These are phyloP conservation scores for Rhinopithecus roxellana DNA, from an alignment of 2,113 vertebrate genomes.

Conservation along the genomic window DNA sequence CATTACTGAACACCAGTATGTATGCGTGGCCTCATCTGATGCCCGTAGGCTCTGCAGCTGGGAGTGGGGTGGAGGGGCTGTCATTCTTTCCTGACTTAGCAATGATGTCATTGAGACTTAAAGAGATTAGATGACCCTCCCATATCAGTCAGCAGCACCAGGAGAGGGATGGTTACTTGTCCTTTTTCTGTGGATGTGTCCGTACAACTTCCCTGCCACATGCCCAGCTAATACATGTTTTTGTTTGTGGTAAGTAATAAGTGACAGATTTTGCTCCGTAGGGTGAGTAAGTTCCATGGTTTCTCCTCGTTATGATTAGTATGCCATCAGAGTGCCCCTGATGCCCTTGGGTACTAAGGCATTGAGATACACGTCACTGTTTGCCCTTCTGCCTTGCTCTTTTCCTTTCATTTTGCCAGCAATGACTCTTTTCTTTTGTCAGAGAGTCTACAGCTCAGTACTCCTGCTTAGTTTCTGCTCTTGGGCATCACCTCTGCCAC, in stretches of 20 bases:
- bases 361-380: background rate
- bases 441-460: background rate
- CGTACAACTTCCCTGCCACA: background rate
- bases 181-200: background rate
- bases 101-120: slow-evolving; percentile 8
- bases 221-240: background rate
- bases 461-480: background rate
- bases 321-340: background rate
- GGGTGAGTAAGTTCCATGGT: background rate
- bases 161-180: background rate
- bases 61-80: background rate
- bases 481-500: background rate
- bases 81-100: background rate
- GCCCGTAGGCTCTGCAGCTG: background rate
- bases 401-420: background rate
- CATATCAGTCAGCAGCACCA: background rate
- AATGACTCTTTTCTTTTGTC: background rate
- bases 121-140: background rate
- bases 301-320: background rate
- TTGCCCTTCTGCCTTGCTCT: background rate
- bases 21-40: slow-evolving; percentile 43
- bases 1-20: background rate
- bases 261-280: background rate
- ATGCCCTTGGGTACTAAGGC: background rate
- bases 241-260: background rate